Conservation (phyloP, 2,797 vertebrate genomes). For the Sebastes trivittatus region DNA sequence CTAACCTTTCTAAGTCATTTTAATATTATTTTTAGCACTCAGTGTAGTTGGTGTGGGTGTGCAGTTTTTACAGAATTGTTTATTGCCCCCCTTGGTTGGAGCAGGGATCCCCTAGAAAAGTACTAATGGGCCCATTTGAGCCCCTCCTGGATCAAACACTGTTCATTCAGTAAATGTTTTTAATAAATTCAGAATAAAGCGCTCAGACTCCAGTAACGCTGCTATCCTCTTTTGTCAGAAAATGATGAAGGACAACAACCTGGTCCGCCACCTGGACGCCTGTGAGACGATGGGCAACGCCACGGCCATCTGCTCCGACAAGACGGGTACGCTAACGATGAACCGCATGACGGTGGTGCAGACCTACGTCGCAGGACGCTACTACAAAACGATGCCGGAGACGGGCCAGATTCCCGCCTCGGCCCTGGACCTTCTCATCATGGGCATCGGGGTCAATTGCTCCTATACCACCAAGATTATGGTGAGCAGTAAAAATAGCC, state of each 20-base stretch:
- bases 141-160: not conserved
- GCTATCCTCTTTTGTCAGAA: conserved; percentile 81
- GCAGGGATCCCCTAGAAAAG: not conserved
- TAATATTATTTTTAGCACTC: too few relatives aligned
- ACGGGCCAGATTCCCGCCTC: conserved; percentile 85
- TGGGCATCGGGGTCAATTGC: conserved; percentile 93
- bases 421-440: conserved; percentile 88
- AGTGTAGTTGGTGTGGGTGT: too few relatives aligned
- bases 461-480: conserved; percentile 97
- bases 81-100: not conserved
- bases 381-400: conserved; percentile 91
- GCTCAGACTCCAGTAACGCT: not conserved
- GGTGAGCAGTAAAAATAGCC: conserved; percentile 82
- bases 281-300: conserved; percentile 99
- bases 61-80: not conserved
- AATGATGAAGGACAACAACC: conserved; percentile 99
- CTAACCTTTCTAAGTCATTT: too few relatives aligned
- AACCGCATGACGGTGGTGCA: conserved; percentile 98
- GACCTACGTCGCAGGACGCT: conserved; percentile 84
- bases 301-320: conserved; percentile 98
- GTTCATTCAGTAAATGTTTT: not conserved
- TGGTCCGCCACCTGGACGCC: conserved; percentile 95
- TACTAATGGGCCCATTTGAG: not conserved
- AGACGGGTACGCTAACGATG: conserved; percentile 96
- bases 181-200: not conserved